Evolutionary conservation across 2,888 invertebrate species (phyloP).

Genomic region (Nomada lathburiana): DNA sequence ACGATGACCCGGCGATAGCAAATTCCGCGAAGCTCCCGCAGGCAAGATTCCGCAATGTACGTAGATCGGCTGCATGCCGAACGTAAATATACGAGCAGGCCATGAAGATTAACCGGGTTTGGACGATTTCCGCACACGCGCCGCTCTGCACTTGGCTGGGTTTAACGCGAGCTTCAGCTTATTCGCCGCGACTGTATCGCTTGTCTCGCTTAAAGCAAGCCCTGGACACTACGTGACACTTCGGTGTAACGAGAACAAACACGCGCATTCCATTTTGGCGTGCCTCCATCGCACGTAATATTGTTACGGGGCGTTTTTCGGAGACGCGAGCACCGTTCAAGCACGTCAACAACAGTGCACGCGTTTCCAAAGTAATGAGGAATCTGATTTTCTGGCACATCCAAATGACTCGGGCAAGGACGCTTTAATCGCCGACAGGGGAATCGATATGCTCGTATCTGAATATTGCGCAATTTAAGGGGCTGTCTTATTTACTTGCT

Average conservation of each 20-base stretch:
- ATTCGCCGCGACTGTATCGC: slow-evolving; percentile 43
- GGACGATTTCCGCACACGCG: slow-evolving; percentile 63
- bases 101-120: slow-evolving; percentile 63
- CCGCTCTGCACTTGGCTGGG: slow-evolving; percentile 54
- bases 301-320: slow-evolving; percentile 9
- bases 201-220: slow-evolving; percentile 38
- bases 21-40: neutral
- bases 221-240: slow-evolving; percentile 60
- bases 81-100: slow-evolving; percentile 57
- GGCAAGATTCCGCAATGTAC: slow-evolving; percentile 36
- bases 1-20: slow-evolving; percentile 6
- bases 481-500: neutral
- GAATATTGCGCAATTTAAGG: too few species aligned
- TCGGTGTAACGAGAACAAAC: slow-evolving; percentile 61
- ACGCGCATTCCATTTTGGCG: slow-evolving; percentile 33
- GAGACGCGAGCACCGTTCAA: slow-evolving; percentile 25
- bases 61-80: slow-evolving; percentile 35
- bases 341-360: slow-evolving; percentile 11
- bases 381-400: too few species aligned
- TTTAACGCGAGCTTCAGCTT: slow-evolving; percentile 66
- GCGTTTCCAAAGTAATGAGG: too few species aligned
- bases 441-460: too few species aligned
- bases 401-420: too few species aligned
- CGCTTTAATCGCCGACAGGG: too few species aligned
- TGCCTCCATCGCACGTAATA: slow-evolving; percentile 7